These are phyloP conservation scores for Montipora efflorescens DNA, from an alignment of 64 coral and sea anemone genomes.

Conservation along the genomic window DNA sequence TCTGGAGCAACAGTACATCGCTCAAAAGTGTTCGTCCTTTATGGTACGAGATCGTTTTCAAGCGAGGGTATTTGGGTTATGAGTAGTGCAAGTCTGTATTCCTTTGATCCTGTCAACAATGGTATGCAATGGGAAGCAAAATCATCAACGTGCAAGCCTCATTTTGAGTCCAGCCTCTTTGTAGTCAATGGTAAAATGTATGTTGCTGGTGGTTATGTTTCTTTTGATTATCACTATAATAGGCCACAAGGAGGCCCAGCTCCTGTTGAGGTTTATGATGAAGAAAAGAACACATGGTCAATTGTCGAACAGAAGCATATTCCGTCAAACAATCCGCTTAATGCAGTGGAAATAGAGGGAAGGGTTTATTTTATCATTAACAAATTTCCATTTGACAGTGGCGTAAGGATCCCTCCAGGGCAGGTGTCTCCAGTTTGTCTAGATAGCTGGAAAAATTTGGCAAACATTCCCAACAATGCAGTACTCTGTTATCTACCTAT, in stretches of 20 bases:
- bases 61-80: neutral
- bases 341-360: constrained; percentile 30
- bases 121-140: neutral
- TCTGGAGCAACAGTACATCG: neutral
- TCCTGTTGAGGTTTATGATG: constrained; percentile 36
- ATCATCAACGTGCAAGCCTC: neutral
- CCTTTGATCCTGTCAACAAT: constrained; percentile 1
- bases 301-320: constrained; percentile 36
- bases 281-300: constrained; percentile 17
- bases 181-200: constrained; percentile 2
- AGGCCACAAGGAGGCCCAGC: neutral
- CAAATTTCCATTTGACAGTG: constrained; percentile 35
- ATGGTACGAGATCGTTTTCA: neutral
- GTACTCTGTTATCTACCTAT: neutral
- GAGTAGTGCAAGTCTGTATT: neutral
- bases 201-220: neutral
- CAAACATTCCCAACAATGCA: neutral
- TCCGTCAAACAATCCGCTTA: constrained; percentile 28
- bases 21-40: neutral
- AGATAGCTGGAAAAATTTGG: constrained; percentile 17
- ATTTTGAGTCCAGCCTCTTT: constrained; percentile 37
- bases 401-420: constrained; percentile 45
- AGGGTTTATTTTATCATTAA: constrained; percentile 53
- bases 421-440: constrained; percentile 37
- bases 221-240: fast-evolving